phyloP scores from a whole-genome alignment of 2,888 invertebrate genomes.

The Coelopa pilipes region DNA sequence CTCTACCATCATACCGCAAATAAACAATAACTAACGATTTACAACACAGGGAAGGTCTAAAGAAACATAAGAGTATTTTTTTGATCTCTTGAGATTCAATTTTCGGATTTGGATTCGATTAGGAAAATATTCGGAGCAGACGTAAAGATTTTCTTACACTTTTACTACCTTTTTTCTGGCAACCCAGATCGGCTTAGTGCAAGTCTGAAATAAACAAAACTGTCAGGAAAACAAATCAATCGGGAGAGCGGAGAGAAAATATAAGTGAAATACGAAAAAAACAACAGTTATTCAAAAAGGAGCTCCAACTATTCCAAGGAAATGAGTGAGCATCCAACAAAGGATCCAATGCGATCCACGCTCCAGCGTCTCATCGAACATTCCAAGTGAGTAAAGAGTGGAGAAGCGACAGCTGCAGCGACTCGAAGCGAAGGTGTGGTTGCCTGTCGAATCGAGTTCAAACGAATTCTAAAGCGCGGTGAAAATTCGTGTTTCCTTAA shows the following conservation, averaged over 20 bases:
- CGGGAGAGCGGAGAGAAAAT: constrained; percentile 4
- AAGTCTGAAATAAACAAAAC: not conserved
- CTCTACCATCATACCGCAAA: no score
- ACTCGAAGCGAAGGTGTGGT: not conserved
- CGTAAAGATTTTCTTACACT: no score
- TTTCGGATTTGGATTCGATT: no score
- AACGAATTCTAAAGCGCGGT: constrained; percentile 13
- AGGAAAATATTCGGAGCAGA: no score
- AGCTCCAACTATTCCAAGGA: constrained; percentile 3
- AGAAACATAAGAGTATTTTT: no score
- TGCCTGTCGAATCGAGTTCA: not conserved
- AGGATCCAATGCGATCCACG: constrained; percentile 55
- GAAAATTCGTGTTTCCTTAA: not conserved
- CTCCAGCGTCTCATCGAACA: constrained; percentile 56
- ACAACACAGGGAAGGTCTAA: no score
- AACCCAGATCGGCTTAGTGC: no score
- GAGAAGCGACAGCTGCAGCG: constrained; percentile 47
- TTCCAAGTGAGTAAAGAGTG: constrained; percentile 53
- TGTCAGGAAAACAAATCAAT: not conserved
- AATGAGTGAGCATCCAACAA: constrained; percentile 45
- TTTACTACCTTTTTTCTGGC: no score
- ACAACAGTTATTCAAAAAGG: constrained; percentile 23
- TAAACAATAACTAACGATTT: no score
- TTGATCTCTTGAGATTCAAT: no score
- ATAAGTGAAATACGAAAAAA: constrained; percentile 5